A percentile compares a stretch with the other conserved stretches of the same genome.
Conservation (phyloP, 2,888 invertebrate genomes). For the Eupithecia exiguata region DNA sequence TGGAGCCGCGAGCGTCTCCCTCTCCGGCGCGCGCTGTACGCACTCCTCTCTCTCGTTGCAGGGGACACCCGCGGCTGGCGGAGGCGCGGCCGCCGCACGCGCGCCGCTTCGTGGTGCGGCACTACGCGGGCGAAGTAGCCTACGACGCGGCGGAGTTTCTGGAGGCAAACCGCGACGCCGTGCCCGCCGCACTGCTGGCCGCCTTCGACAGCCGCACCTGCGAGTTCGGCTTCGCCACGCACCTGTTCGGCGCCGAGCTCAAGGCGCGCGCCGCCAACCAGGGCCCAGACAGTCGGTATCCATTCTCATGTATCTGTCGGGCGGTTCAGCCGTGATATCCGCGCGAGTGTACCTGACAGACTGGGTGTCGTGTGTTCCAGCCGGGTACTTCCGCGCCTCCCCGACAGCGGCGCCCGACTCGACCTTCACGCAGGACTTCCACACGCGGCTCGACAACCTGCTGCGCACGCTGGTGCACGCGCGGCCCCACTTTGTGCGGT, state of each 20-base stretch:
- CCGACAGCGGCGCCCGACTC: conserved; percentile 95
- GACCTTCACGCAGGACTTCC: conserved; percentile 97
- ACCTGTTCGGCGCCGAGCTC: conserved; percentile 96
- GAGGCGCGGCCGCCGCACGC: conserved; percentile 91
- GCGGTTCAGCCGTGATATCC: neutral
- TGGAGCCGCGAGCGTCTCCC: conserved; percentile 88
- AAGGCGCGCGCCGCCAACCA: conserved; percentile 79
- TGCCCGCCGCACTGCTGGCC: conserved; percentile 95
- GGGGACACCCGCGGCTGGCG: conserved; percentile 90
- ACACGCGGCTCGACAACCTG: conserved; percentile 95
- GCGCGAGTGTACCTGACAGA: neutral
- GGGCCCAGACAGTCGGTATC: conserved; percentile 18
- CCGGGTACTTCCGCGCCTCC: conserved; percentile 91
- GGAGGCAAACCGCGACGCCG: conserved; percentile 95
- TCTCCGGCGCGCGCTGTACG: conserved; percentile 92
- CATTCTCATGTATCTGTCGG: neutral
- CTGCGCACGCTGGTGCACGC: conserved; percentile 96
- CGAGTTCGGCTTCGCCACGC: conserved; percentile 98
- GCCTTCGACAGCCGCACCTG: conserved; percentile 96
- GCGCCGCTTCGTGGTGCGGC: conserved; percentile 94
- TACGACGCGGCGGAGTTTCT: conserved; percentile 96
- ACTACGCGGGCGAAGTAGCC: conserved; percentile 89
- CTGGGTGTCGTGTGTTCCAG: conserved; percentile 49
- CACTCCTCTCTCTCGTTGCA: conserved; percentile 67
- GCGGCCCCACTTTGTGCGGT: conserved; percentile 96